Base-by-base conservation (phyloP, 2,888 invertebrate species). In the Microchrysa polita region DNA sequence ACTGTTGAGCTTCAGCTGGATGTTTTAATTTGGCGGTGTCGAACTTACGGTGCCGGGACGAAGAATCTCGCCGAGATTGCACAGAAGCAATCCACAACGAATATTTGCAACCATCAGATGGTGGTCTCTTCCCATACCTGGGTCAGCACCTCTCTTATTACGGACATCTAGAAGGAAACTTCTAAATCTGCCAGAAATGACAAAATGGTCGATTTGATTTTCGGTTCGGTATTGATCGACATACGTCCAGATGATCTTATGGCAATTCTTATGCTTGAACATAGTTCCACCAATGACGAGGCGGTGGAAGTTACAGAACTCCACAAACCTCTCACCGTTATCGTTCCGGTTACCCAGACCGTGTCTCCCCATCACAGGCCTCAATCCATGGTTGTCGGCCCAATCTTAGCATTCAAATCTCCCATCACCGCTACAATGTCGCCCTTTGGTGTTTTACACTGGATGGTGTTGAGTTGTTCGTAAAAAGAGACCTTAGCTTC, bases 131-230 rank as follows among this genome's bases (percentile, higher is more conserved):
- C 27, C 27, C 27, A 34, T 34, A 2, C 27, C 27, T 34, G n/a
- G n/a, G n/a, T n/a, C n/a, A n/a, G n/a, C n/a, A n/a, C n/a, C n/a
- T n/a, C n/a, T 34, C 27, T 34, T 34, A 7, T 34, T 34, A 34
- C 27, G 27, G 4, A 34, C 59, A 20, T 59, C 59, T 2, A 59
- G 27, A 5, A 59, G 59, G 22, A 20, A 59, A 59, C 59, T 59
- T n/a, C 22, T 59, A 14, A 59, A 59, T 23, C 10, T 18, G 7
- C 22, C 10, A 22, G 22, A 22, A 20, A 59, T 12, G 16, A 22
- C 59, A 22, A 59, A 59, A 22, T 59, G 20, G 22, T 20, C 22
- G 59, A 59, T 59, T n/a, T 59, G 59, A 59, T 59, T 59, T 18
- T 22, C 7, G 7, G 59, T 59, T 14, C 59, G 1, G 22, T n/a